Evolutionary conservation across 2,797 vertebrate species (phyloP).

Genomic region (Bryconaethiops microstoma): DNA sequence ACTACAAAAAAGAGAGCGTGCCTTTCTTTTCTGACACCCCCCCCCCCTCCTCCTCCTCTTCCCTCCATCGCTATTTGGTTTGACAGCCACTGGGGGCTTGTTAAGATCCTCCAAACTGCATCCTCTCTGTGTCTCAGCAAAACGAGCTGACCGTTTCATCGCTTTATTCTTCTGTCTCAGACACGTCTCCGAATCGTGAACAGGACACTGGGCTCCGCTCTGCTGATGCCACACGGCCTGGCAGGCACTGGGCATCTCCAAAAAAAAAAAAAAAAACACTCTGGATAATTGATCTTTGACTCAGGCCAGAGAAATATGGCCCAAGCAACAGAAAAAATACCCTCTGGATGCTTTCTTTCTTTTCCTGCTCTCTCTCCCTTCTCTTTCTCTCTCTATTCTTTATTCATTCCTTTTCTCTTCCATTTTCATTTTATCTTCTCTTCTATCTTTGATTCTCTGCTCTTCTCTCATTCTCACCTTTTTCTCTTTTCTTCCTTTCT

Average conservation of each 20-base stretch:
- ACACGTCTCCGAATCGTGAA: neutral
- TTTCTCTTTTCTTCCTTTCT: neutral
- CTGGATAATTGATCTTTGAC: conserved; percentile 58
- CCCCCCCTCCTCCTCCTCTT: neutral
- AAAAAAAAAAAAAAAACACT: conserved; percentile 8
- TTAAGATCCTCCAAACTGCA: conserved; percentile 58
- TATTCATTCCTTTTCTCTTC: neutral
- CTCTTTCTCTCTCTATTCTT: neutral
- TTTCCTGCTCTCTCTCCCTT: neutral
- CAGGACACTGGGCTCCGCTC: neutral
- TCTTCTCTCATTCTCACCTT: neutral
- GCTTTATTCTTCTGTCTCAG: conserved; percentile 58
- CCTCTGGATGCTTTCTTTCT: neutral
- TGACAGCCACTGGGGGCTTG: conserved; percentile 56
- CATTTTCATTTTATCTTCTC: neutral
- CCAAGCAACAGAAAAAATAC: conserved; percentile 60
- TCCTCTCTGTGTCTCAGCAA: conserved; percentile 62
- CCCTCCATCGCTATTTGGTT: conserved; percentile 36
- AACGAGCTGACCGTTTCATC: conserved; percentile 67
- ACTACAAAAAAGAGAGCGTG: conserved; percentile 42
- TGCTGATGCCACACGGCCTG: neutral
- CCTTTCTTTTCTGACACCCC: conserved; percentile 21
- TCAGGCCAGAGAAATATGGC: conserved; percentile 55
- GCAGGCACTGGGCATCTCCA: neutral
- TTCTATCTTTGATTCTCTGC: neutral